phyloP scores from a whole-genome alignment of 2,888 invertebrate genomes.

The Hyalella azteca region DNA sequence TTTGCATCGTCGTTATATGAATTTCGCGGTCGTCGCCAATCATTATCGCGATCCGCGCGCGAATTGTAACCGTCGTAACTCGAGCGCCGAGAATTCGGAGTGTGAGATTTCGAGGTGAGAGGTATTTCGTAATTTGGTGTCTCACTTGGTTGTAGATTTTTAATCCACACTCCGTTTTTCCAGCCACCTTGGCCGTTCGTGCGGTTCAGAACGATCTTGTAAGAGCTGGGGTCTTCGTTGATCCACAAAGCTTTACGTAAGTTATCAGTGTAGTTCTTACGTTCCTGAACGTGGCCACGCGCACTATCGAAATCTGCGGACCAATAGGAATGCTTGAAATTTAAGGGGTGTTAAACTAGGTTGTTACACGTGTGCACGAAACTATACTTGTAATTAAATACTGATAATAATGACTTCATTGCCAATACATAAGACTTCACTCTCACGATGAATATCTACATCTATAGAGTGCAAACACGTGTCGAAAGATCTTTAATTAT shows the following conservation, averaged over 20 bases:
- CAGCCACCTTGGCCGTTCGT: not conserved
- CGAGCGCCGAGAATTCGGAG: no score
- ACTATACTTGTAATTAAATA: not conserved
- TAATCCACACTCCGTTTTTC: not conserved
- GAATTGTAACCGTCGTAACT: no score
- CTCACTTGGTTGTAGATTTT: no score
- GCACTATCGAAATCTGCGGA: constrained; percentile 52
- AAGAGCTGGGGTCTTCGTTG: not conserved
- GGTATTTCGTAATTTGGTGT: no score
- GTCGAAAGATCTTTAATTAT: no score
- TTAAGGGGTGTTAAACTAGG: no score
- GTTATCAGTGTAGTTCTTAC: constrained; percentile 45
- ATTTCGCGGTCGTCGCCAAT: not conserved
- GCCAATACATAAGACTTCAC: no score
- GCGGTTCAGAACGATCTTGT: not conserved
- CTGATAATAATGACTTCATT: not conserved
- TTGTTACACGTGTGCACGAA: no score
- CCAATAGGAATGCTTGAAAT: no score
- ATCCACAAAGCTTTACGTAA: constrained; percentile 46
- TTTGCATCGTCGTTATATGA: not conserved
- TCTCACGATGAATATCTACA: no score
- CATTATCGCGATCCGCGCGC: not conserved
- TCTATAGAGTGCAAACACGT: no score
- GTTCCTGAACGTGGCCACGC: constrained; percentile 53
- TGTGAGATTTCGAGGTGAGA: no score